Conservation (phyloP, 2,797 vertebrate genomes). For the Chromis chromis region DNA sequence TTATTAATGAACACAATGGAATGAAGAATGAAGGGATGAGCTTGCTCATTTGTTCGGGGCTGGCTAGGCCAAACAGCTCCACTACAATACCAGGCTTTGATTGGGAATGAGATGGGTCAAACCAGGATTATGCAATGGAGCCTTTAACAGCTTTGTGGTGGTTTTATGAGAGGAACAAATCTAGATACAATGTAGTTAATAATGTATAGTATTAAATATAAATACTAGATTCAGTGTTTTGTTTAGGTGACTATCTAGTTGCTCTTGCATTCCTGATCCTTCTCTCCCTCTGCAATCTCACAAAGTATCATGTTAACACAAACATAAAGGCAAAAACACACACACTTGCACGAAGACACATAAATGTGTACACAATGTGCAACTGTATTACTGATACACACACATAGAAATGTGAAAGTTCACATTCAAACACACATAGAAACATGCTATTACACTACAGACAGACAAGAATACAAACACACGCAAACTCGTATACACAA, state of each 20-base stretch:
- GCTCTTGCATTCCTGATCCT: slow-evolving; percentile 2
- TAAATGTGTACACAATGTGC: slow-evolving; percentile 19
- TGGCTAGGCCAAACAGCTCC: slow-evolving; percentile 67
- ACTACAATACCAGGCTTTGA: slow-evolving; percentile 62
- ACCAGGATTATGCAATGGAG: slow-evolving; percentile 51
- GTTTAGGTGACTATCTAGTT: slow-evolving; percentile 10
- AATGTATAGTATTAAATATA: neutral
- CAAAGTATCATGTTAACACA: slow-evolving; percentile 3
- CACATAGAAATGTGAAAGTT: slow-evolving; percentile 27
- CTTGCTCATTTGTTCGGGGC: slow-evolving; percentile 75
- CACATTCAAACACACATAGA: slow-evolving; percentile 30
- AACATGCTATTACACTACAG: slow-evolving; percentile 20
- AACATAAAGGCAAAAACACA: slow-evolving; percentile 6
- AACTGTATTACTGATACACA: slow-evolving; percentile 28
- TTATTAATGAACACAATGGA: slow-evolving; percentile 86
- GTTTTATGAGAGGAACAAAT: slow-evolving; percentile 15
- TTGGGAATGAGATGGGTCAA: slow-evolving; percentile 49
- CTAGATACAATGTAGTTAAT: slow-evolving; percentile 5
- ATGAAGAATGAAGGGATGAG: slow-evolving; percentile 76
- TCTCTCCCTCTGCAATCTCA: neutral
- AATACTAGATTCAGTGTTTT: neutral
- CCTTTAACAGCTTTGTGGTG: slow-evolving; percentile 16
- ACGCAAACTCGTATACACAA: slow-evolving; percentile 47
- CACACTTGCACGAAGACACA: slow-evolving; percentile 12
- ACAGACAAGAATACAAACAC: slow-evolving; percentile 42